These are phyloP conservation scores for Hestina assimilis DNA, from an alignment of 1,140 invertebrate species.

Conservation along the genomic window DNA sequence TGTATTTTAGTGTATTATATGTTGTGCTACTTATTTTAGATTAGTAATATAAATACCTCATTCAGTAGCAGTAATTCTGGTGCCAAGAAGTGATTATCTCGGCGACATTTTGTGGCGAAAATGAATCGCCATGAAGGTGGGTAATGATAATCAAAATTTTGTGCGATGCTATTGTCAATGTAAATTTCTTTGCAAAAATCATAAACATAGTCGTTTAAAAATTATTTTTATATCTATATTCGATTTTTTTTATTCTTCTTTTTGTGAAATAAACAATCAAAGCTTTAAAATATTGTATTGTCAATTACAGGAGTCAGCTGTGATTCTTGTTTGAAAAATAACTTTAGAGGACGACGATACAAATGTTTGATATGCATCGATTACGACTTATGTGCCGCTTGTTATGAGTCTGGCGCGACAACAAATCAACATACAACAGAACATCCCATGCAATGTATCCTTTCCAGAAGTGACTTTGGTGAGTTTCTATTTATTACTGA, in stretches of 20 bases:
- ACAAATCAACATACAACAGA: slow-evolving; percentile 95
- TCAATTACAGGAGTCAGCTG: slow-evolving; percentile 93
- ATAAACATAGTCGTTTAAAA: slow-evolving; percentile 27
- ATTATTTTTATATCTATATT: slow-evolving; percentile 16
- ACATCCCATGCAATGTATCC: slow-evolving; percentile 99
- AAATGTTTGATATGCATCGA: slow-evolving; percentile 99
- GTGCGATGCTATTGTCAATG: slow-evolving; percentile 73
- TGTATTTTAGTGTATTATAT: slow-evolving; percentile 82
- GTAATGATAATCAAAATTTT: slow-evolving; percentile 79
- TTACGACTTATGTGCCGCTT: slow-evolving; percentile 98
- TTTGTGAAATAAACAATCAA: slow-evolving; percentile 19
- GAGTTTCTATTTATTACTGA: slow-evolving; percentile 55
- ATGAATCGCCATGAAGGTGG: slow-evolving; percentile 91
- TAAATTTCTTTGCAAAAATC: slow-evolving; percentile 53
- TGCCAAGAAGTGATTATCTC: slow-evolving; percentile 70
- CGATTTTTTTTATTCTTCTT: slow-evolving; percentile 1
- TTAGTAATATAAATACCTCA: slow-evolving; percentile 73
- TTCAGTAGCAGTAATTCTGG: slow-evolving; percentile 67
- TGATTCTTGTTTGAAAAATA: slow-evolving; percentile 99
- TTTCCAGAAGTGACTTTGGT: slow-evolving; percentile 97
- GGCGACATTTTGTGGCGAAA: slow-evolving; percentile 80
- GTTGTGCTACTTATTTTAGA: slow-evolving; percentile 79
- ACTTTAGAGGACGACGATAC: slow-evolving; percentile 97
- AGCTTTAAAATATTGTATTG: slow-evolving; percentile 38
- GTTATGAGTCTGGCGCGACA: slow-evolving; percentile 96